A percentile compares a stretch with the other conserved stretches of the same genome.
These are phyloP conservation scores for Apotomis turbidana DNA, from an alignment of 2,888 invertebrate species.

Conservation along the genomic window DNA sequence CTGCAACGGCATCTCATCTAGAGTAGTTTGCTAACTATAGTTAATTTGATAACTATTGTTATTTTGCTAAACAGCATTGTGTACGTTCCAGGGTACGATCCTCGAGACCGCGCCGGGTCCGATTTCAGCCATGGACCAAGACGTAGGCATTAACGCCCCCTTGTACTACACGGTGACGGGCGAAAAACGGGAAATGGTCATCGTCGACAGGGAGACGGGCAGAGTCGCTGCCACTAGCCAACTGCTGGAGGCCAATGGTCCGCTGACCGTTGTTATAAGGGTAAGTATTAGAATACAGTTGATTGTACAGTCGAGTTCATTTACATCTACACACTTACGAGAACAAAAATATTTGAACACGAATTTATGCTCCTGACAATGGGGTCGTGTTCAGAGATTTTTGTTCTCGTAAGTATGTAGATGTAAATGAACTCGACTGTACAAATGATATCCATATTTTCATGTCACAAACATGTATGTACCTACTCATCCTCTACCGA, in stretches of 20 bases:
- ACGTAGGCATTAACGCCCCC: constrained; percentile 89
- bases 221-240: constrained; percentile 83
- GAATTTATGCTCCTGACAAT: too few relatives aligned
- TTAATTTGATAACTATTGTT: not conserved
- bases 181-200: constrained; percentile 85
- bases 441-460: too few relatives aligned
- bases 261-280: constrained; percentile 91
- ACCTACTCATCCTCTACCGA: too few relatives aligned
- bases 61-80: constrained; percentile 17
- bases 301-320: too few relatives aligned
- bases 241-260: constrained; percentile 85
- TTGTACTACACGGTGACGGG: constrained; percentile 88
- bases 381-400: too few relatives aligned
- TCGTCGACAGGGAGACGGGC: constrained; percentile 86
- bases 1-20: too few relatives aligned
- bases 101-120: constrained; percentile 88
- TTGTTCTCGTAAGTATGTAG: too few relatives aligned
- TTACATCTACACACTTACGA: too few relatives aligned
- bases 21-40: too few relatives aligned
- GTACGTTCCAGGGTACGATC: constrained; percentile 80
- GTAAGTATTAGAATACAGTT: constrained; percentile 61
- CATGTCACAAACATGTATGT: too few relatives aligned
- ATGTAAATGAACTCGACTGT: too few relatives aligned
- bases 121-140: constrained; percentile 92
- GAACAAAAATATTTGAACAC: too few relatives aligned